A percentile compares a stretch with the other conserved stretches of the same genome.
Evolutionary conservation across 2,888 invertebrate genomes (phyloP).

Genomic region (Thymelicus sylvestris): DNA sequence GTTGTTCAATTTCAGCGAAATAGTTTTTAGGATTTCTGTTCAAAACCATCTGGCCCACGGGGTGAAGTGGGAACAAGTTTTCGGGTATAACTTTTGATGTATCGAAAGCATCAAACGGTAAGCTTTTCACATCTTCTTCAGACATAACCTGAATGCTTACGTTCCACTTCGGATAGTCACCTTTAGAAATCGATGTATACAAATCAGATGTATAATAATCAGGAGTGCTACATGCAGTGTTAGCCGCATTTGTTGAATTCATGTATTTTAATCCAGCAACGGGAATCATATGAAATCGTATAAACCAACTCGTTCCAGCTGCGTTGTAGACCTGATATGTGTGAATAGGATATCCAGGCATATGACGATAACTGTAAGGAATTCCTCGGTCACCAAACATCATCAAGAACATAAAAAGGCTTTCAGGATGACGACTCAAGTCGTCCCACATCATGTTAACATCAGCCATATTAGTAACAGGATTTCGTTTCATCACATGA

Average conservation of each 20-base stretch:
- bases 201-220: conserved; percentile 19
- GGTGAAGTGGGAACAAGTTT: conserved; percentile 90
- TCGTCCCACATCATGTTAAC: conserved; percentile 79
- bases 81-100: conserved; percentile 86
- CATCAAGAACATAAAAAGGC: conserved; percentile 86
- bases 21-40: conserved; percentile 94
- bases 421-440: conserved; percentile 83
- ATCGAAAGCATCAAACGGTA: conserved; percentile 21
- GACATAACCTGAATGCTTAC: conserved; percentile 19
- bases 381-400: conserved; percentile 93
- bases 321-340: conserved; percentile 18
- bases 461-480: conserved; percentile 71
- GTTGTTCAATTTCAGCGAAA: conserved; percentile 95
- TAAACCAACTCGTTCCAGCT: conserved; percentile 2
- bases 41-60: conserved; percentile 91
- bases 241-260: conserved; percentile 3
- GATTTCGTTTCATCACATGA: conserved; percentile 83
- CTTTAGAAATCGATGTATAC: conserved; percentile 5
- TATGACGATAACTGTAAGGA: conserved; percentile 93
- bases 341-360: conserved; percentile 94
- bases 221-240: neutral
- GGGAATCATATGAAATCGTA: conserved; percentile 16
- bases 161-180: conserved; percentile 9
- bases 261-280: conserved; percentile 13
- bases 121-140: neutral